Percentiles rank a stretch among this genome's conserved stretches.
These are phyloP conservation scores for Microplitis manilae DNA, from an alignment of 2,888 invertebrate genomes.

Conservation along the genomic window DNA sequence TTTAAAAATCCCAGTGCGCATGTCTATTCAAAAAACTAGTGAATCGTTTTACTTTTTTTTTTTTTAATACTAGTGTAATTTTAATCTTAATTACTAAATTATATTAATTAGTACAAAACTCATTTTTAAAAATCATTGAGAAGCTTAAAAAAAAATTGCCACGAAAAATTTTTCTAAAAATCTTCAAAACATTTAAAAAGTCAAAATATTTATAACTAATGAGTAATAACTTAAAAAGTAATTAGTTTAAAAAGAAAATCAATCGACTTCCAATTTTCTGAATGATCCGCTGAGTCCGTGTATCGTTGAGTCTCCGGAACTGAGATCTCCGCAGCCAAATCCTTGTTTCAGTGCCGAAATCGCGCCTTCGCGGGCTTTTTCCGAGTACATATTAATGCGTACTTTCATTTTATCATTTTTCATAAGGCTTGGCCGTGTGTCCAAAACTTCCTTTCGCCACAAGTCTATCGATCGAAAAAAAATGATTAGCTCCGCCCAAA, in stretches of 20 bases:
- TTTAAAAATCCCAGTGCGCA: background rate
- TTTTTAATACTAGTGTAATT: background rate
- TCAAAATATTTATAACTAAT: background rate
- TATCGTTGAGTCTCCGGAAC: constrained; percentile 74
- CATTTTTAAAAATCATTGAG: too few relatives aligned
- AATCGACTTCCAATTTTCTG: constrained; percentile 85
- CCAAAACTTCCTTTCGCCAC: constrained; percentile 81
- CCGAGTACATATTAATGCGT: constrained; percentile 79
- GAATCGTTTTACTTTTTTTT: background rate
- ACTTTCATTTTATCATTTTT: constrained; percentile 82
- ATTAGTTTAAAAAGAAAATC: constrained; percentile 51
- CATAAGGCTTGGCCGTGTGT: constrained; percentile 76
- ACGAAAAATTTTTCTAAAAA: too few relatives aligned
- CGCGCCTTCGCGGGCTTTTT: constrained; percentile 82
- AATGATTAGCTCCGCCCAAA: constrained; percentile 12
- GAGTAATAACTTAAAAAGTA: background rate
- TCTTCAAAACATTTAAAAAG: background rate
- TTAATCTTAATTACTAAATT: background rate
- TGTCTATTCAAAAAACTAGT: background rate
- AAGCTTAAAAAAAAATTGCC: too few relatives aligned
- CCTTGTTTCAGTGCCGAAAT: constrained; percentile 80
- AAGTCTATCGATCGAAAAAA: constrained; percentile 72
- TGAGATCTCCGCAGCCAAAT: constrained; percentile 76
- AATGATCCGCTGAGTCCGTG: constrained; percentile 84
- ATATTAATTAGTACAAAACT: too few relatives aligned